Evolutionary conservation across 2,888 invertebrate species (phyloP), one percentile per base, ranked within the genome.

Genomic region (Drosophila flavopinicola): DNA sequence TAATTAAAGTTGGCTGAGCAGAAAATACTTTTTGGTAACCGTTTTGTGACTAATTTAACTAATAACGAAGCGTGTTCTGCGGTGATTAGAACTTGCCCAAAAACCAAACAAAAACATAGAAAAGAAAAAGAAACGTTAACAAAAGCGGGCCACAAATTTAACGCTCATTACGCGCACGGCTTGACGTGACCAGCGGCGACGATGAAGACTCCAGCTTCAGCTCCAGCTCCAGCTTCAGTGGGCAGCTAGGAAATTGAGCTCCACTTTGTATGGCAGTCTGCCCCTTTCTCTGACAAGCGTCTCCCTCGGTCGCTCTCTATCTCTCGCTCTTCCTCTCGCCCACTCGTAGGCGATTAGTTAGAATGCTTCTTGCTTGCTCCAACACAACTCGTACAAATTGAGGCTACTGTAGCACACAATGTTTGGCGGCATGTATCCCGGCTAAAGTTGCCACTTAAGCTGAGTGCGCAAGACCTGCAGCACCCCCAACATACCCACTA

Each of bases 11-110:
- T 83, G 49, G 56, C 76, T 57, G 59, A 47, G 39, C 49, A 44
- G 24, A 35, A 69, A 53, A 69, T 77, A 32, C 66, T 58, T 41
- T 73, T 56, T 42, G 80, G 49, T 63, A 86, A 80, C 87, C 87
- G 80, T 86, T 80, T 80, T 80, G 87, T 80, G 86, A 86, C 80
- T 86, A 80, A 86, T 80, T 80, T 80, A 71, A 71, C 67, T 77
- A 84, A 80, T 85, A 80, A 71, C 64, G 47, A 86, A 80, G 86
- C 80, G 80, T 80, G 80, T 75, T 84, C 77, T 54, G 6, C 33
- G 68, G 61, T 66, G 77, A 84, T 80, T 80, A 80, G 80, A 86
- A 80, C 85, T 64, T 86, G 75, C 85, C 76, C 77, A 84, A 86
- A 83, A 70, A 49, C 32, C n/a, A 52, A 59, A 33, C 25, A 30